Base-by-base conservation (phyloP, 1,140 invertebrate species). In the Ceratina japonica region DNA sequence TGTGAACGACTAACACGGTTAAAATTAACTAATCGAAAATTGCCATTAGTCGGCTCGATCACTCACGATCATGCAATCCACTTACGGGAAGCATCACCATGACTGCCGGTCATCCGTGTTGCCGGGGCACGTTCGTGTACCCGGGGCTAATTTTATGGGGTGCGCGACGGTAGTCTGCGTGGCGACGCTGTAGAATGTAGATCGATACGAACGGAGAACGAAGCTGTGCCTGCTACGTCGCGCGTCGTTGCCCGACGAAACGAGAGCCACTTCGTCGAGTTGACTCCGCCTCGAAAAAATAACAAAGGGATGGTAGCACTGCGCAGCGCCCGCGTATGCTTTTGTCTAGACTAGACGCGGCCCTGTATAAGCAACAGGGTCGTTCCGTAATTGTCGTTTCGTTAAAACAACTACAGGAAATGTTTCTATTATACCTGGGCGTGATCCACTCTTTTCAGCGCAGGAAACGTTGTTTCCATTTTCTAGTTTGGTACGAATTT, bases 171-270 rank as follows among this genome's bases (percentile, higher is more conserved):
- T 56, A 87, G 81, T 70, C 87, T 82, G 86, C 84, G 75, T 81
- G 82, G 81, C 80, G 81, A 69, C 84, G 71, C 49, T 75, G 80
- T 80, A 85, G 86, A 83, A 31, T 75, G 80, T 80, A 85, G 86
- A 83, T 89, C 87, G 86, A 89, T 88, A 89, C 80, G 27, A 59
- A 62, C 22, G 22, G 22, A 52, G 49, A 75, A 76, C 58, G 18
- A n/a, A 54, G 52, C 52, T 54, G 10, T 68, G 12, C 66, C 75
- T 44, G 37, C 37, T 44, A 44, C 37, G 37, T 44, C 37, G 37
- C 37, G 37, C 56, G 73, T 49, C 75, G 61, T 78, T 80, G 24
- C n/a, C 79, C 31, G 61, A 7, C 56, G 7, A n/a, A 62, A 71
- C 54, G 18, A 58, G 44, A 24, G 31, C 22, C 72, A 51, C 65